phyloP scores from a whole-genome alignment of 2,113 vertebrate genomes.

The Tachuris rubrigastra region DNA sequence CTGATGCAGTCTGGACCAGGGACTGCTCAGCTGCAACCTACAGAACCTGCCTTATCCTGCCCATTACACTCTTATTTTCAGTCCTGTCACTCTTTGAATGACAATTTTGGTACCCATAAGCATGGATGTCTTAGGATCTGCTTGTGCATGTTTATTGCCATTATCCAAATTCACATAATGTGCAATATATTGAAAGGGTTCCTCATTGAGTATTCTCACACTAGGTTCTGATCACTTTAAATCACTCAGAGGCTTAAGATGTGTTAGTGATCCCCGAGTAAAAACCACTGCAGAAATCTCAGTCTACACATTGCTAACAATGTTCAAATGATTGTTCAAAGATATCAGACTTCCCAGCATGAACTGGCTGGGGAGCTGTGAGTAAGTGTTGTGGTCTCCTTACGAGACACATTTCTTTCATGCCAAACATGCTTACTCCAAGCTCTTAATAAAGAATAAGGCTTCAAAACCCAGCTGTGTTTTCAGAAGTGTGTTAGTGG shows the following conservation, averaged over 20 bases:
- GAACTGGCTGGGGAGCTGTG: conserved; percentile 6
- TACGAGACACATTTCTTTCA: conserved; percentile 38
- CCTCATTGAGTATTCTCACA: fast-evolving
- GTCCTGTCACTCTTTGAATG: background rate
- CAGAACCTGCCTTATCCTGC: fast-evolving
- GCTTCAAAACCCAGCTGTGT: background rate
- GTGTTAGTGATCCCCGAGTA: background rate
- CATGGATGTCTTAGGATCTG: background rate
- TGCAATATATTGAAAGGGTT: background rate
- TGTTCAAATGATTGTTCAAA: background rate
- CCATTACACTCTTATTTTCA: background rate
- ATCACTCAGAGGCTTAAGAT: background rate
- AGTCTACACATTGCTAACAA: background rate
- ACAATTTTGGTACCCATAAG: background rate
- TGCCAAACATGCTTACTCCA: conserved; percentile 9
- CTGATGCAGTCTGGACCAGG: fast-evolving
- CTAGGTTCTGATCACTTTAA: background rate
- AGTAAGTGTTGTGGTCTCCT: conserved; percentile 53
- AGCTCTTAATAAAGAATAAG: conserved; percentile 12
- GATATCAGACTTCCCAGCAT: conserved; percentile 11
- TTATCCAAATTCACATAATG: background rate
- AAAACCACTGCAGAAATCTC: background rate
- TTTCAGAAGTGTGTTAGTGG: background rate
- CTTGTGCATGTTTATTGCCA: background rate
- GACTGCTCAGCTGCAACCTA: background rate